A percentile compares a stretch with the other conserved stretches of the same genome.
These are phyloP conservation scores for Arizona elegans DNA, from an alignment of 2,113 vertebrate species.

Conservation along the genomic window DNA sequence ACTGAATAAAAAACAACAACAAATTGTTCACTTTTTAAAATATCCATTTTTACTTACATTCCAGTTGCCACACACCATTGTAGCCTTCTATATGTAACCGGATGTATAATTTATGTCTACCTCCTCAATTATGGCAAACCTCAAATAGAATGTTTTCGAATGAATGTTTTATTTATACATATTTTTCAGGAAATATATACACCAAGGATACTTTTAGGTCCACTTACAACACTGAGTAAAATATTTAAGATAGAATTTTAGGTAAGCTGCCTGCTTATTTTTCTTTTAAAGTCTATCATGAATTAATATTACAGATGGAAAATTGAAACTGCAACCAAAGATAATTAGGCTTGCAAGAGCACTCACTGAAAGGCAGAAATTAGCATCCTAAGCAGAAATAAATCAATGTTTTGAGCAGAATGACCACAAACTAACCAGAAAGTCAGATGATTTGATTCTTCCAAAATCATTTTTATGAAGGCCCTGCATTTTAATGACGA, in stretches of 20 bases:
- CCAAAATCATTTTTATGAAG: neutral
- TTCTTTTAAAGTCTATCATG: conserved; percentile 3
- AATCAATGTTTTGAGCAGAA: neutral
- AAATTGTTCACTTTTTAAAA: conserved; percentile 45
- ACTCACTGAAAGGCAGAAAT: neutral
- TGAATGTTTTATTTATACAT: conserved; percentile 47
- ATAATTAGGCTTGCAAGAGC: neutral
- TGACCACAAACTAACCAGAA: neutral
- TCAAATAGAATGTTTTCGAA: conserved; percentile 60
- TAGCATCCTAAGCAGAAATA: neutral
- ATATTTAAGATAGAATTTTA: conserved; percentile 18
- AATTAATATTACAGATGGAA: conserved; percentile 24
- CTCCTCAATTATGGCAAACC: conserved; percentile 63
- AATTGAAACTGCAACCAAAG: neutral
- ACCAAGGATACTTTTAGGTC: conserved; percentile 50
- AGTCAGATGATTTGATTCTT: neutral
- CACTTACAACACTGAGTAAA: conserved; percentile 37
- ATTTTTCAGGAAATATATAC: conserved; percentile 18
- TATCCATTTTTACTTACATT: conserved; percentile 53
- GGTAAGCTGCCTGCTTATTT: conserved; percentile 29
- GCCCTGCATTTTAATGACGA: neutral
- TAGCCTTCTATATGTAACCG: conserved; percentile 54
- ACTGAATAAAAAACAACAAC: conserved; percentile 65
- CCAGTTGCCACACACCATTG: conserved; percentile 45
- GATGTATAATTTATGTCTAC: conserved; percentile 57